phyloP scores from a whole-genome alignment of 92 coral and sea anemone species.

The Montipora capitata region DNA sequence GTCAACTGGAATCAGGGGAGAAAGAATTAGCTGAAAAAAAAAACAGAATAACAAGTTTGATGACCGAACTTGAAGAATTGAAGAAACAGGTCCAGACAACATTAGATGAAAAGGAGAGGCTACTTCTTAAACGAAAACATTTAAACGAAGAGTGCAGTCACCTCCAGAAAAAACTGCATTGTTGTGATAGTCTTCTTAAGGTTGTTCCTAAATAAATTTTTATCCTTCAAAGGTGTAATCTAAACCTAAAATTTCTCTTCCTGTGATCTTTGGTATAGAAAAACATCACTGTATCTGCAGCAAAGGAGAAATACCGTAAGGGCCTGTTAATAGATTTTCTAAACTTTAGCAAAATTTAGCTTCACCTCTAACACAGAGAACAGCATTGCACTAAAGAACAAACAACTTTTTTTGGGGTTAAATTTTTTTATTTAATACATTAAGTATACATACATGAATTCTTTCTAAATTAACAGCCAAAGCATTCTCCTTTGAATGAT shows the following conservation, averaged over 20 bases:
- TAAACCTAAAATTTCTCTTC: not conserved
- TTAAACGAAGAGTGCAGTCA: constrained; percentile 59
- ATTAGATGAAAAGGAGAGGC: constrained; percentile 14
- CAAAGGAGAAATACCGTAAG: too few species aligned
- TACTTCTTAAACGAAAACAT: constrained; percentile 40
- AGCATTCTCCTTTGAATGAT: too few species aligned
- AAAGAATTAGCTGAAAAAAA: constrained; percentile 50
- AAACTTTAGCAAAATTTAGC: too few species aligned
- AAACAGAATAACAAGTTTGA: constrained; percentile 17
- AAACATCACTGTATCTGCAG: not conserved
- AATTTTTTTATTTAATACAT: too few species aligned
- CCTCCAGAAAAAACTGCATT: constrained; percentile 64
- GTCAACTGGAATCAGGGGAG: constrained; percentile 41
- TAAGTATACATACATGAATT: too few species aligned
- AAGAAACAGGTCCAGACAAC: constrained; percentile 13
- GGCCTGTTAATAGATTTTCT: too few species aligned
- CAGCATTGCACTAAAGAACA: too few species aligned
- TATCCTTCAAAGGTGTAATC: not conserved
- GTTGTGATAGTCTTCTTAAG: constrained; percentile 66
- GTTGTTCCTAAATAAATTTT: constrained; percentile 47
- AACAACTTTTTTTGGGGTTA: too few species aligned
- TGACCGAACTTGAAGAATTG: constrained; percentile 35
- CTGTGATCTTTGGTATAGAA: too few species aligned
- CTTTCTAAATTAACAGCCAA: too few species aligned
- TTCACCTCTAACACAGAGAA: too few species aligned